Base-by-base conservation (phyloP, 2,797 vertebrate species). In the Pristis pectinata region DNA sequence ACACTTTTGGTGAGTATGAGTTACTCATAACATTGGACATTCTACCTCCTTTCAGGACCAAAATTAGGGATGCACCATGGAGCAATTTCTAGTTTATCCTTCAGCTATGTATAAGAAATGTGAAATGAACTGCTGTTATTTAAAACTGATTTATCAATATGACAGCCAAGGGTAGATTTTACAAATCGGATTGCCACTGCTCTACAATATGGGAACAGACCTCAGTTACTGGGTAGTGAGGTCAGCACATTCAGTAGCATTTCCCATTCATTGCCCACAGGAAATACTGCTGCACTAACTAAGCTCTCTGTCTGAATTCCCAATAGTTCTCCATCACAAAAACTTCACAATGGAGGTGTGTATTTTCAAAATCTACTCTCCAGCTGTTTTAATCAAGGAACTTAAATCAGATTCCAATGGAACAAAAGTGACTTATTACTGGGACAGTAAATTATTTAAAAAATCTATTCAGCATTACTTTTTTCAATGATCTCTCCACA, bases 401-500 rank as follows among this genome's bases (percentile, higher is more conserved):
- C 41, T 72, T 70, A 70, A 72, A 70, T 74, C 9, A 13, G 67
- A 24, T 49, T 72, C 49, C 44, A 94, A 56, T 76, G 44, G 70
- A 94, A 49, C 30, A 94, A 49, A 82, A 74, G 6, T 34, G 13
- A 53, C 27, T 5, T 13, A 74, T 94, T 76, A 34, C 70, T 93
- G 67, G 76, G 49, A 37, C 22, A 53, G 15, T 24, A 49, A 19
- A 13, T 76, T 10, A 76, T 72, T 53, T 34, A 49, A 30, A 94
- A 49, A 70, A 94, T 53, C 92, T 76, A 15, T 49, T 76, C 92
- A 76, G 70, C 70, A 76, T 74, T 94, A 94, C 10, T 30, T 44
- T 76, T 53, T 94, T 94, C 92, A 72, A 34, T 94, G 70, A 61
- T 37, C 89, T 93, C 64, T 72, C 30, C 94, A 67, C 70, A 56